Evolutionary conservation across 2,797 vertebrate genomes (phyloP).

Genomic region (Propithecus deckenii): DNA sequence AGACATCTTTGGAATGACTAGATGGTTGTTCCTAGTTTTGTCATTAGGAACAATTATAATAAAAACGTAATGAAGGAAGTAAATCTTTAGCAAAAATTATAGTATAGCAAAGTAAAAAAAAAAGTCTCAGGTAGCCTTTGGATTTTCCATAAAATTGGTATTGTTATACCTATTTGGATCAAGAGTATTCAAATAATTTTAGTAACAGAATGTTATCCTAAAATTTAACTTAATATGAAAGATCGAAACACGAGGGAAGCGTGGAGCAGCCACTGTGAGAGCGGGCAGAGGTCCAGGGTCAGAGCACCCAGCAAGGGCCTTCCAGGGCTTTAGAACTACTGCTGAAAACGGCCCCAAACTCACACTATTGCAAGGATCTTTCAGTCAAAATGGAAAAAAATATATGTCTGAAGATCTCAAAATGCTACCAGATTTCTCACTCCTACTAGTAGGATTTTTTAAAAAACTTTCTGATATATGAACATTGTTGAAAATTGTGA

Average conservation of each 20-base stretch:
- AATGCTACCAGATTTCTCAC: neutral
- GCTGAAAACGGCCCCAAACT: neutral
- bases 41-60: neutral
- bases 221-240: neutral
- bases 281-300: rapidly evolving
- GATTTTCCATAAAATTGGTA: neutral
- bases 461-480: neutral
- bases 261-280: neutral
- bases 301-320: neutral
- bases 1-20: neutral
- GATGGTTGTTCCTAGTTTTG: neutral
- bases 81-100: neutral
- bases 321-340: neutral
- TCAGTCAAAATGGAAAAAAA: neutral
- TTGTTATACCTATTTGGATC: neutral
- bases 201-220: neutral
- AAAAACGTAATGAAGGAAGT: neutral
- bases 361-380: neutral
- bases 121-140: neutral
- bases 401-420: neutral
- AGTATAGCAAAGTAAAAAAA: neutral
- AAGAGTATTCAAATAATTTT: neutral
- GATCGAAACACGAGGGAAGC: neutral
- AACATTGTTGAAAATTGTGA: neutral
- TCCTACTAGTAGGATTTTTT: neutral